These are phyloP conservation scores for Gasterosteus aculeatus DNA, from an alignment of 2,113 vertebrate species.

Conservation along the genomic window DNA sequence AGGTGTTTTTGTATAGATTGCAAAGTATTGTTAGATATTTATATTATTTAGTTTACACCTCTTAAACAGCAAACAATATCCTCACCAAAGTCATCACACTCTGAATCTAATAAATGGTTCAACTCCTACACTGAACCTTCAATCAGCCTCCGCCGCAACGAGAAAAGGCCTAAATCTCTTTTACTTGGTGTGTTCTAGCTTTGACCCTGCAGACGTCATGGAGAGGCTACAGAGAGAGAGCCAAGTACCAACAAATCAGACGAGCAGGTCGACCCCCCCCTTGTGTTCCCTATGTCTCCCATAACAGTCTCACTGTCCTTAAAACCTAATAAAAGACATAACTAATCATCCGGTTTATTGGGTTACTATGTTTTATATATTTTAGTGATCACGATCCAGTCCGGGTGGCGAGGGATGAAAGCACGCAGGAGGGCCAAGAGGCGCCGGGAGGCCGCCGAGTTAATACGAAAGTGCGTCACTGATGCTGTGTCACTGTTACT, in stretches of 20 bases:
- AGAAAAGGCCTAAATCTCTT: not conserved
- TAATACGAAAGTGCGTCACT: conserved; percentile 86
- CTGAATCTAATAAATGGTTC: not conserved
- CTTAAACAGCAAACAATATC: not conserved
- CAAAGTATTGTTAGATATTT: not conserved
- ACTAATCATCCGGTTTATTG: not conserved
- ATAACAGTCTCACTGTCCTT: not conserved
- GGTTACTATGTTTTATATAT: not conserved
- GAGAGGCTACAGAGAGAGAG: conserved; percentile 90
- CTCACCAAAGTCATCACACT: not conserved
- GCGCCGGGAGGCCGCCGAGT: conserved; percentile 88
- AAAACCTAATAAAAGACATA: not conserved
- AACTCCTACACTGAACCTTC: not conserved
- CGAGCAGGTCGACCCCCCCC: conserved; percentile 81
- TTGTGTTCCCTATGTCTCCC: too few species aligned
- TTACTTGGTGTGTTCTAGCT: conserved; percentile 75
- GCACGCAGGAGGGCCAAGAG: conserved; percentile 89
- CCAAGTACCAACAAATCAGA: conserved; percentile 92
- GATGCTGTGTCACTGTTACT: conserved; percentile 12
- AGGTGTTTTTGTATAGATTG: not conserved
- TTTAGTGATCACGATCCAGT: conserved; percentile 92
- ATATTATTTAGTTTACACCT: not conserved
- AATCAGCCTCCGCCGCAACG: not conserved
- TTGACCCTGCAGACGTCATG: conserved; percentile 91
- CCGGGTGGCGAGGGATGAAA: conserved; percentile 94